Conservation (phyloP, 2,888 invertebrate genomes). For the Folsomia candida region DNA sequence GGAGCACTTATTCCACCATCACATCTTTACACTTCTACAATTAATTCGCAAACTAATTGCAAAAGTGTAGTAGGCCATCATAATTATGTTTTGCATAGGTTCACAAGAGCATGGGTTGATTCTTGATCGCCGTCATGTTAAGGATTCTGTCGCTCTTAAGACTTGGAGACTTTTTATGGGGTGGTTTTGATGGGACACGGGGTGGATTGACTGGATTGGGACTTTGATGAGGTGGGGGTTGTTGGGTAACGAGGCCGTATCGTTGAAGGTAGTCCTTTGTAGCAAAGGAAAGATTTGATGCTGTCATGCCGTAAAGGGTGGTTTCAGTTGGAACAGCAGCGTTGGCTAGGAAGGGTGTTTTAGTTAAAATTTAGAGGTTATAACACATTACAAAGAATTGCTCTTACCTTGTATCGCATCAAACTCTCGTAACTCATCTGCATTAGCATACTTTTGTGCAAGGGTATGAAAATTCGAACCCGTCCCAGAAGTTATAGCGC, state of each 20-base stretch:
- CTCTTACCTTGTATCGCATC: slow-evolving; percentile 18
- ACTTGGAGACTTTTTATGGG: neutral
- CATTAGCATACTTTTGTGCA: slow-evolving; percentile 32
- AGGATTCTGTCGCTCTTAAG: slow-evolving; percentile 33
- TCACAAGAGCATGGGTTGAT: slow-evolving; percentile 47
- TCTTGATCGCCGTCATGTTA: slow-evolving; percentile 42
- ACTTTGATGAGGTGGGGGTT: neutral
- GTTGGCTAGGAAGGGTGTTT: neutral
- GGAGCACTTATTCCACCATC: no score
- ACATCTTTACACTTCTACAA: no score
- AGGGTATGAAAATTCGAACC: slow-evolving; percentile 14
- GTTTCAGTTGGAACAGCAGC: slow-evolving; percentile 33
- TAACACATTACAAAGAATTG: neutral
- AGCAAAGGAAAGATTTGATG: slow-evolving; percentile 44
- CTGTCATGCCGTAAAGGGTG: slow-evolving; percentile 47
- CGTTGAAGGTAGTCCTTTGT: slow-evolving; percentile 48
- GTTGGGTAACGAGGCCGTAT: slow-evolving; percentile 41
- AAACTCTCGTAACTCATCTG: slow-evolving; percentile 26
- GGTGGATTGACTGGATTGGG: neutral
- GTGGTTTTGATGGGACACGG: neutral
- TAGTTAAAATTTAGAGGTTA: neutral
- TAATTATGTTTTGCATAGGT: no score
- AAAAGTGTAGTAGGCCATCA: no score
- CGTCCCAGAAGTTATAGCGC: slow-evolving; percentile 13
- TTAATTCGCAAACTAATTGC: no score